Conservation (phyloP, 2,888 invertebrate species). For the Horisme vitalbata region DNA sequence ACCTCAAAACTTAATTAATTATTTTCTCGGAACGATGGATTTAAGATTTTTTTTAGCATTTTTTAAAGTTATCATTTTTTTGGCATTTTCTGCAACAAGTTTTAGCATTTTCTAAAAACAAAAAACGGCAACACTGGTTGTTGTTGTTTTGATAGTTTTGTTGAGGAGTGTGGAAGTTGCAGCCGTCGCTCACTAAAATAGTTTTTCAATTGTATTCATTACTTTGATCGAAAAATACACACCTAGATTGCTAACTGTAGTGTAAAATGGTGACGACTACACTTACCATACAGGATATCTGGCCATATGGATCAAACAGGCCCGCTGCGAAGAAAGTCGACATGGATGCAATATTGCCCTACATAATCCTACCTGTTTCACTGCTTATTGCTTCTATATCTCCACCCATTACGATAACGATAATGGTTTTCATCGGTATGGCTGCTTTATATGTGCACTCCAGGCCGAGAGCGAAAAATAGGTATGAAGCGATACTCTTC, state of each 20-base stretch:
- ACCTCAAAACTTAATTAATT: too few species aligned
- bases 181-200: too few species aligned
- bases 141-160: too few species aligned
- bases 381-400: conserved; percentile 64
- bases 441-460: conserved; percentile 68
- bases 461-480: conserved; percentile 72
- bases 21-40: too few species aligned
- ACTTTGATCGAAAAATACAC: background rate
- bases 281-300: conserved; percentile 61
- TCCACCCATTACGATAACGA: conserved; percentile 55
- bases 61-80: too few species aligned
- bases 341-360: conserved; percentile 64
- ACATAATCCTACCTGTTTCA: conserved; percentile 65
- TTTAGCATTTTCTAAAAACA: too few species aligned
- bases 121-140: too few species aligned
- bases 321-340: conserved; percentile 60
- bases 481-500: conserved; percentile 44
- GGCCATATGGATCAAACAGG: conserved; percentile 51
- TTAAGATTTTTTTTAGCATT: too few species aligned
- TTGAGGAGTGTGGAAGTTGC: too few species aligned
- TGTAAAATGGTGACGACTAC: conserved; percentile 49
- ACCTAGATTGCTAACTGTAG: background rate
- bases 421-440: conserved; percentile 72
- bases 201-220: too few species aligned
- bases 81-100: too few species aligned